Base-by-base conservation (phyloP, 2,888 invertebrate genomes). In the Drosophila robusta region DNA sequence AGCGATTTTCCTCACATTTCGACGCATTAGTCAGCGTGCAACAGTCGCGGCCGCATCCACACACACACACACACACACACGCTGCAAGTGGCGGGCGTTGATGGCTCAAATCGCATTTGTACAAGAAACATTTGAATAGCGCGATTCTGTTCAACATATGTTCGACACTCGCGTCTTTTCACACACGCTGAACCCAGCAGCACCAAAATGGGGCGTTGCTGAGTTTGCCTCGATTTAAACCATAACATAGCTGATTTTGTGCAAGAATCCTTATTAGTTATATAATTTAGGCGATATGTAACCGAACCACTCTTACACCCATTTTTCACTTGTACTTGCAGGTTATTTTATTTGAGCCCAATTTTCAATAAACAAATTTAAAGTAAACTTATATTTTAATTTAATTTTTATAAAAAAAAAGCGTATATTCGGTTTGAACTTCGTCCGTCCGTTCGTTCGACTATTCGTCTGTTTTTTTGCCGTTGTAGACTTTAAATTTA, bases 1-100 rank as follows among this genome's bases (percentile, higher is more conserved):
- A 45, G 18, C 56, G 56, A 66, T 76, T 70, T 75, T 80, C 64
- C 58, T 70, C 73, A 60, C 78, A 75, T 80, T 80, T 76, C 47
- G 56, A 61, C 67, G 78, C 78, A 83, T 81, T 81, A 81, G 80
- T 81, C 80, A 81, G 80, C 80, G 16, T 80, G 78, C 80, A 82
- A 67, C 73, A 67, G 60, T 55, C 55, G 52, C 65, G 56, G 50
- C 60, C 61, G 34, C 64, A 61, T 62, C 73, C 66, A 70, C 66
- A 14, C n/a, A 16, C 41, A n/a, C 29, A 9, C 3, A 9, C 29
- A 29, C 29, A 32, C 5, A 29, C 32, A 46, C 29, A 8, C 22
- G 57, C 24, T 65, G 65, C 65, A 74, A 61, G 66, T 61, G 65
- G 65, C 73, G 65, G 42, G 65, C 70, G 50, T 32, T 63, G 42